phyloP scores from a whole-genome alignment of 2,797 vertebrate species.

The Sibirionetta formosa region DNA sequence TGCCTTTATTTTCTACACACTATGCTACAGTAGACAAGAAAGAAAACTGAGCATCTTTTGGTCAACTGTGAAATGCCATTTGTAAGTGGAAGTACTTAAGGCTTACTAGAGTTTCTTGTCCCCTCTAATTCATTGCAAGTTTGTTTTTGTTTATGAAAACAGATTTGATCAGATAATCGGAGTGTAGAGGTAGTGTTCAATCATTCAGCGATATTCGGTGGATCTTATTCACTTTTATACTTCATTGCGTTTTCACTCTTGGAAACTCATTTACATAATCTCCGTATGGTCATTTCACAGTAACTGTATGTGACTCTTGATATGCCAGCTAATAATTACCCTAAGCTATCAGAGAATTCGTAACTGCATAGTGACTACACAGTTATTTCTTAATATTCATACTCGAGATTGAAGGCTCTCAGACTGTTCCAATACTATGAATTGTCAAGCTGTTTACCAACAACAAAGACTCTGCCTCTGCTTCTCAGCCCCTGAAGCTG shows the following conservation, averaged over 20 bases:
- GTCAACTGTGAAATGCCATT: conserved; percentile 13
- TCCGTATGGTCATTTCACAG: conserved; percentile 74
- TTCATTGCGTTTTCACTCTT: conserved; percentile 58
- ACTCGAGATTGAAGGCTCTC: conserved; percentile 26
- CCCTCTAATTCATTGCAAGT: not conserved
- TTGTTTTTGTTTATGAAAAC: conserved; percentile 35
- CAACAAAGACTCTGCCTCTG: conserved; percentile 50
- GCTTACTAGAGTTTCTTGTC: not conserved
- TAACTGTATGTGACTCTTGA: conserved; percentile 44
- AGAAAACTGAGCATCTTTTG: not conserved
- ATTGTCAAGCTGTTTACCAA: conserved; percentile 58
- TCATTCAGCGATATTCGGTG: not conserved
- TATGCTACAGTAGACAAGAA: not conserved
- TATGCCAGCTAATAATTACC: conserved; percentile 61
- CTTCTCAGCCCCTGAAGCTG: conserved; percentile 35
- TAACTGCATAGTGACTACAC: not conserved
- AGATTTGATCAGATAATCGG: conserved; percentile 18
- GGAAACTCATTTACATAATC: conserved; percentile 71
- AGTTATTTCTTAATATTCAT: conserved; percentile 40
- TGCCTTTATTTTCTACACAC: not conserved
- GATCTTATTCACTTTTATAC: conserved; percentile 61
- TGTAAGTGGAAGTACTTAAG: not conserved
- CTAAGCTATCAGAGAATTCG: conserved; percentile 32
- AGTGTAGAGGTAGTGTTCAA: not conserved
- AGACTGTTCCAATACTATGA: conserved; percentile 2